Conservation (phyloP, 1,140 invertebrate genomes). For the Drosophila simulans region DNA sequence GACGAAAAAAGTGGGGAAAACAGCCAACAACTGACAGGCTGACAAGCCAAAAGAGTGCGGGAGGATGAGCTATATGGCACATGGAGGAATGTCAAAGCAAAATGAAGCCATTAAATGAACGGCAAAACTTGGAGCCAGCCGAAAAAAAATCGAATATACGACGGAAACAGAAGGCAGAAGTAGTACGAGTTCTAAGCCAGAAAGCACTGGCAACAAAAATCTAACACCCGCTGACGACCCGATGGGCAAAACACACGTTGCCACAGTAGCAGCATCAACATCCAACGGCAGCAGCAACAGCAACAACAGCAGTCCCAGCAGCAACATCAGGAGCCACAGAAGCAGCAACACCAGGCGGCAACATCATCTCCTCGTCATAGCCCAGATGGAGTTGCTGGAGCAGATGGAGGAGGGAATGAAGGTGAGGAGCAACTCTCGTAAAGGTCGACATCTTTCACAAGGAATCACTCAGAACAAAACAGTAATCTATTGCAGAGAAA, state of each 20-base stretch:
- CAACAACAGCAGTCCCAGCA: constrained; percentile 18
- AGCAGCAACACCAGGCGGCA: constrained; percentile 31
- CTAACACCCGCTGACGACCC: constrained; percentile 62
- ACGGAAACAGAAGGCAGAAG: constrained; percentile 29
- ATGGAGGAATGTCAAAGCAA: constrained; percentile 78
- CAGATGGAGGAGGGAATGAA: constrained; percentile 2
- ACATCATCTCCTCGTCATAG: constrained; percentile 48
- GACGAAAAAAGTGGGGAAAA: background rate
- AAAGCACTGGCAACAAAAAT: constrained; percentile 66
- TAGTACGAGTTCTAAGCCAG: constrained; percentile 39
- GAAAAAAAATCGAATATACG: constrained; percentile 35
- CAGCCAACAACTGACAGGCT: constrained; percentile 52
- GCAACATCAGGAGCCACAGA: constrained; percentile 28
- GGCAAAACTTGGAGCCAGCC: constrained; percentile 63
- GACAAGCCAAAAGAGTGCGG: constrained; percentile 47
- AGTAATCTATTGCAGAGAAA: background rate
- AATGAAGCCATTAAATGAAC: constrained; percentile 82
- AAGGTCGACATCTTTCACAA: constrained; percentile 73
- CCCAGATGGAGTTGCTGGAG: constrained; percentile 26
- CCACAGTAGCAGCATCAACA: constrained; percentile 44
- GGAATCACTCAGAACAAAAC: constrained; percentile 6
- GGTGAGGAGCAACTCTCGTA: constrained; percentile 43
- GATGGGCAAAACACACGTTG: constrained; percentile 47
- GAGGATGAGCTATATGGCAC: constrained; percentile 40
- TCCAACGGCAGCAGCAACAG: constrained; percentile 9